A percentile compares a stretch with the other conserved stretches of the same genome.
phyloP scores from a whole-genome alignment of 2,113 vertebrate genomes.

The Percina caprodes region DNA sequence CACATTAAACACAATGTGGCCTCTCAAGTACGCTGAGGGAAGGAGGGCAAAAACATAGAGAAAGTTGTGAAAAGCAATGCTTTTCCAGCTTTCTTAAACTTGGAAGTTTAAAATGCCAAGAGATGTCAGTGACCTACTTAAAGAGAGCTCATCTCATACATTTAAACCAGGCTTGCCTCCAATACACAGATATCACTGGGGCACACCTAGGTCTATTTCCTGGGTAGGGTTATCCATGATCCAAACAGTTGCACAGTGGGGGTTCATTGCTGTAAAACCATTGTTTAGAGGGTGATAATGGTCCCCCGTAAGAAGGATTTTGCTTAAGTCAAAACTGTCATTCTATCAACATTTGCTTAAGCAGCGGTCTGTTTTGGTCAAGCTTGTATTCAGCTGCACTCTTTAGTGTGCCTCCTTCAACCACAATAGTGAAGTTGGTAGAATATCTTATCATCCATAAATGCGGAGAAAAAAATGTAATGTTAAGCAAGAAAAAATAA shows the following conservation, averaged over 20 bases:
- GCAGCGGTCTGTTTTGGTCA: background rate
- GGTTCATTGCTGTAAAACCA: constrained; percentile 20
- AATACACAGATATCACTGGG: constrained; percentile 60
- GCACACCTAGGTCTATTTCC: constrained; percentile 65
- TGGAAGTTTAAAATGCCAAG: constrained; percentile 27
- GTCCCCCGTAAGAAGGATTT: constrained; percentile 22
- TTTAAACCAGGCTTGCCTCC: constrained; percentile 43
- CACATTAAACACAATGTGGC: constrained; percentile 35
- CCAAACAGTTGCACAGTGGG: constrained; percentile 40
- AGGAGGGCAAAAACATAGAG: background rate
- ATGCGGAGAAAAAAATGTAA: background rate
- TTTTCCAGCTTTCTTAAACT: constrained; percentile 8
- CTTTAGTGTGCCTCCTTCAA: background rate
- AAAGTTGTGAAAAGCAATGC: constrained; percentile 8
- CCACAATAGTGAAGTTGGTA: background rate
- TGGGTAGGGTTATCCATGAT: constrained; percentile 36
- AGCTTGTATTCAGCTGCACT: background rate
- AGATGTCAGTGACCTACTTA: constrained; percentile 21
- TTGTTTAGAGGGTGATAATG: constrained; percentile 57
- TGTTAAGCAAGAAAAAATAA: background rate
- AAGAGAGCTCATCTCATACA: constrained; percentile 37
- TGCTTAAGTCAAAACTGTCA: constrained; percentile 16
- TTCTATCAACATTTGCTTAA: constrained; percentile 1
- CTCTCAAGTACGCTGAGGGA: background rate
- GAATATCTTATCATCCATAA: background rate